phyloP scores from a whole-genome alignment of 2,113 vertebrate species.

The Petrocephalus microphthalmus region DNA sequence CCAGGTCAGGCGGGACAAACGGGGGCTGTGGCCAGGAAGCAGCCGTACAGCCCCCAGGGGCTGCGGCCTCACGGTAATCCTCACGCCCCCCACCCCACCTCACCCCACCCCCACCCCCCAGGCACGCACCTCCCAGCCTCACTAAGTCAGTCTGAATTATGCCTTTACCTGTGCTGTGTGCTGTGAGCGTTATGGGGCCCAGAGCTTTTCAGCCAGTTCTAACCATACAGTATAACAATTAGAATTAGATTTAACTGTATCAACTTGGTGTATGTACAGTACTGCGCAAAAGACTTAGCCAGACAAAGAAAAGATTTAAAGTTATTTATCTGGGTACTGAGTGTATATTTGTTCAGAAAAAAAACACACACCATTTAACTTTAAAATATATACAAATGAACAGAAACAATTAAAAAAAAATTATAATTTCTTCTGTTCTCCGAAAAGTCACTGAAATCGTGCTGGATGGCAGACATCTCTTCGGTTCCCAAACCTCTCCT shows the following conservation, averaged over 20 bases:
- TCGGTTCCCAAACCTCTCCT: neutral
- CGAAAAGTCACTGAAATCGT: neutral
- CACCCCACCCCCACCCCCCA: constrained; percentile 59
- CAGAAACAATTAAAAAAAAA: neutral
- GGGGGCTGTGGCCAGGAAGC: constrained; percentile 83
- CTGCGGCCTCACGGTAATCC: constrained; percentile 83
- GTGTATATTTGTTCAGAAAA: neutral
- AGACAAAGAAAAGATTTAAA: neutral
- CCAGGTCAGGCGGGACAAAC: constrained; percentile 97
- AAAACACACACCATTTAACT: neutral
- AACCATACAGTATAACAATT: neutral
- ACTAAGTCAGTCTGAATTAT: constrained; percentile 18
- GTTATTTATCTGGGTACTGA: neutral
- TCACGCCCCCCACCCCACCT: constrained; percentile 74
- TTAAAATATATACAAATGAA: neutral
- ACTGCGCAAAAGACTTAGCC: neutral
- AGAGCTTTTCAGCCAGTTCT: neutral
- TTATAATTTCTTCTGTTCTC: neutral
- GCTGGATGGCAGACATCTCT: neutral
- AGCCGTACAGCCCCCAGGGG: constrained; percentile 73
- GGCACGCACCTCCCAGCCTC: constrained; percentile 33
- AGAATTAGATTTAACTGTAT: neutral
- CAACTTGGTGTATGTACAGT: neutral
- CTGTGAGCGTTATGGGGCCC: neutral
- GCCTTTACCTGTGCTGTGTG: neutral